Percentiles rank a stretch among this genome's conserved stretches.
phyloP scores from a whole-genome alignment of 2,113 vertebrate species.

The Malurus cyaneus region DNA sequence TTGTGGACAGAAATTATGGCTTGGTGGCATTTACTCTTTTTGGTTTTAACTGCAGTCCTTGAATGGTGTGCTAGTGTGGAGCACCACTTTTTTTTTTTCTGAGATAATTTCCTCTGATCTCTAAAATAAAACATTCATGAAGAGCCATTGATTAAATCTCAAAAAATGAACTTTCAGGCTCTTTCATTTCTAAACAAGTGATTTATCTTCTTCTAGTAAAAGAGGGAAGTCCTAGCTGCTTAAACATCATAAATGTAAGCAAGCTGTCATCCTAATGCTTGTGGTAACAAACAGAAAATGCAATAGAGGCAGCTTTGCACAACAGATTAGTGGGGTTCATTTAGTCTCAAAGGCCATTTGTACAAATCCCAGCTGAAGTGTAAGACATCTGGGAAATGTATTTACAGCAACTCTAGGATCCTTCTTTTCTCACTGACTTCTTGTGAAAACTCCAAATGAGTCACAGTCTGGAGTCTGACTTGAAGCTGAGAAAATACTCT shows the following conservation, averaged over 20 bases:
- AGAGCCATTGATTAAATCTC: not conserved
- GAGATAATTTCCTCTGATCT: slow-evolving; percentile 33
- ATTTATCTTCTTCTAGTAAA: not conserved
- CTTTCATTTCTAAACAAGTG: slow-evolving; percentile 9
- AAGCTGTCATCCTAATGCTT: slow-evolving; percentile 31
- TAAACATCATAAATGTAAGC: not conserved
- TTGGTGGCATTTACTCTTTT: not conserved
- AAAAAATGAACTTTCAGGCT: not conserved
- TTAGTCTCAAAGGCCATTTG: not conserved
- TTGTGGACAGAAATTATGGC: not conserved
- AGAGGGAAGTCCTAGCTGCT: not conserved
- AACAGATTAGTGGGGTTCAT: not conserved
- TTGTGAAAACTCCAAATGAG: not conserved
- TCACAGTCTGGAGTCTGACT: not conserved
- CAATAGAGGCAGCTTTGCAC: not conserved
- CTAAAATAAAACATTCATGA: slow-evolving; percentile 12
- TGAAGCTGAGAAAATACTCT: not conserved
- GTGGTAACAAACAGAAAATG: slow-evolving; percentile 32
- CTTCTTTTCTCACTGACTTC: not conserved
- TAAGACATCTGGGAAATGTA: not conserved
- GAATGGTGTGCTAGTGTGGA: not conserved
- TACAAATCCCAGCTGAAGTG: not conserved
- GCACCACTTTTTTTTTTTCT: not conserved
- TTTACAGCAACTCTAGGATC: not conserved
- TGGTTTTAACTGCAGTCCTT: not conserved